Evolutionary conservation across 2,113 vertebrate species (phyloP), one percentile per base, ranked within the genome.

Genomic region (Albula glossodonta): DNA sequence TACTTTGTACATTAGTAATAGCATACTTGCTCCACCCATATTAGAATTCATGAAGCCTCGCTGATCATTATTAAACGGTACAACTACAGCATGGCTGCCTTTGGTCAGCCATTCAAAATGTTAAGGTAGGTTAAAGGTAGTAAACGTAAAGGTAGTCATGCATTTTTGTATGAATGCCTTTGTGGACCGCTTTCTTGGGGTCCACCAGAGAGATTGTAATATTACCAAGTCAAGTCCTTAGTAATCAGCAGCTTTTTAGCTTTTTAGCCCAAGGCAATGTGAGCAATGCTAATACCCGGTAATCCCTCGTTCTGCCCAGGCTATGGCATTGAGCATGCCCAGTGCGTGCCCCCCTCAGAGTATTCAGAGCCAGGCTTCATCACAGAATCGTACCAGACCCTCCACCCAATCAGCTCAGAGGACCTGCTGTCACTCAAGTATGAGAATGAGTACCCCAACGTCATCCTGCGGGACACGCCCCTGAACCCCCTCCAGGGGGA

Each of bases 291-390:
- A 49, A 60, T 49, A 50, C 82, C 19, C 70, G 17, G 51, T 48
- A 83, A 70, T 86, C 81, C 88, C 56, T 87, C 88, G 17, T 0
- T 78, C 74, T 84, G 82, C 19, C 82, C 92, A 99, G 98, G 96
- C 94, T 99, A 98, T 10, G 98, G 98, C 91, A 97, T 98, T 0
- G 99, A 99, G 94, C 98, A 99, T 8, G 97, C 99, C 9, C 99
- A 99, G 94, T 99, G 99, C 0, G 99, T 99, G 63, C 99, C 99
- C 81, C 99, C 98, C 22, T 99, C 99, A 0, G 99, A 99, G 91
- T 99, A 99, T 94, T 97, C 98, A 0, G 99, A 99, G 94, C 98
- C 99, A 31, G 97, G 99, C 92, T 99, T 99, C 95, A 99, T 99
- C 95, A 99, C 99, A 0, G 99, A 99, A 93, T 99, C 98, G 85